A percentile compares a stretch with the other conserved stretches of the same genome.
These are phyloP conservation scores for Eupithecia dodoneata DNA, from an alignment of 2,888 invertebrate species.

Conservation along the genomic window DNA sequence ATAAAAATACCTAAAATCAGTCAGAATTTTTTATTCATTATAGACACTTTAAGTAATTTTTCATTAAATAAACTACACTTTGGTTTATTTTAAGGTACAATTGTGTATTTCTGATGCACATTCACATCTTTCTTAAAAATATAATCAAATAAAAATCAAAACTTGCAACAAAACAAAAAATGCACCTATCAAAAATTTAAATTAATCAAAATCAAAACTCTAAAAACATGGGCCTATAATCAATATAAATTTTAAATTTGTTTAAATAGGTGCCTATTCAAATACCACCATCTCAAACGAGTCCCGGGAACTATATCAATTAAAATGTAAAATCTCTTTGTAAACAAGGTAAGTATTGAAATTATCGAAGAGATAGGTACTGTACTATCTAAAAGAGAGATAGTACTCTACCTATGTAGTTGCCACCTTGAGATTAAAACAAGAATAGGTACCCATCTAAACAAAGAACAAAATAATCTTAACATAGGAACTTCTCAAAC, in stretches of 20 bases:
- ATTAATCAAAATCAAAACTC: not conserved
- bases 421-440: conserved; percentile 1
- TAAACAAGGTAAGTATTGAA: not conserved
- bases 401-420: not conserved
- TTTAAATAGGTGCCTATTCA: conserved; percentile 1
- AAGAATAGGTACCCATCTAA: not conserved
- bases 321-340: conserved; percentile 1
- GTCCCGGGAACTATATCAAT: too few relatives aligned
- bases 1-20: not conserved
- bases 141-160: not conserved
- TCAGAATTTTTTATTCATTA: not conserved
- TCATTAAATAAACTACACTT: conserved; percentile 1
- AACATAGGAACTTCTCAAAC: conserved; percentile 3
- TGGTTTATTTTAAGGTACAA: conserved; percentile 1
- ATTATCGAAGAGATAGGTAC: not conserved
- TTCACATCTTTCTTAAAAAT: not conserved
- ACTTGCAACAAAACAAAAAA: not conserved
- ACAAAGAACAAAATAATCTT: not conserved
- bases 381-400: too few relatives aligned
- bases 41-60: not conserved
- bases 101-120: not conserved
- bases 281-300: not conserved
- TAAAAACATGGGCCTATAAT: not conserved
- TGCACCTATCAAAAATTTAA: not conserved
- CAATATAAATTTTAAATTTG: not conserved